Evolutionary conservation across 2,888 invertebrate species (phyloP).

Genomic region (Pheosia tremula): DNA sequence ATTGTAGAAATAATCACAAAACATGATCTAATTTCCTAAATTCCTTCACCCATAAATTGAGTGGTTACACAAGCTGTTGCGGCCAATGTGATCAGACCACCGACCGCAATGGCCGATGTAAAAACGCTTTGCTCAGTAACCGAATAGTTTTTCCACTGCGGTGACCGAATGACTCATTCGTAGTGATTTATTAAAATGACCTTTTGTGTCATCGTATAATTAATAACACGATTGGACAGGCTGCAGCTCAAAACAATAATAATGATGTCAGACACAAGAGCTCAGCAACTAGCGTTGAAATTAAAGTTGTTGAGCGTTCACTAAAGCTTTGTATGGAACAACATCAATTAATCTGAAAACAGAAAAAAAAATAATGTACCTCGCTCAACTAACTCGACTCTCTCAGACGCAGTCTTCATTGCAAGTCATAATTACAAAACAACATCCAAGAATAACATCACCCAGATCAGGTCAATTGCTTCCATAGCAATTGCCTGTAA

Average conservation of each 20-base stretch:
- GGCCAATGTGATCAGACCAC: constrained; percentile 3
- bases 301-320: background rate
- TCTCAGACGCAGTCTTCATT: no score
- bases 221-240: background rate
- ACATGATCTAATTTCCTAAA: background rate
- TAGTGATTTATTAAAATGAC: constrained; percentile 8
- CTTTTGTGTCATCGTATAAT: background rate
- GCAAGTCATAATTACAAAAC: background rate
- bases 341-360: no score
- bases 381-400: no score
- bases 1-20: no score
- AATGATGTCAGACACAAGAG: background rate
- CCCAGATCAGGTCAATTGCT: background rate
- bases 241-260: background rate
- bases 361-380: no score
- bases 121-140: constrained; percentile 8
- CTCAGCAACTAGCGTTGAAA: background rate
- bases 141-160: constrained; percentile 23
- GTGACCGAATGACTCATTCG: constrained; percentile 12
- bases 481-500: background rate
- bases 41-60: background rate
- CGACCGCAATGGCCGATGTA: background rate
- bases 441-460: background rate
- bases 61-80: background rate
- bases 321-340: background rate